These are phyloP conservation scores for Eurois occulta DNA, from an alignment of 2,888 invertebrate species.

Conservation along the genomic window DNA sequence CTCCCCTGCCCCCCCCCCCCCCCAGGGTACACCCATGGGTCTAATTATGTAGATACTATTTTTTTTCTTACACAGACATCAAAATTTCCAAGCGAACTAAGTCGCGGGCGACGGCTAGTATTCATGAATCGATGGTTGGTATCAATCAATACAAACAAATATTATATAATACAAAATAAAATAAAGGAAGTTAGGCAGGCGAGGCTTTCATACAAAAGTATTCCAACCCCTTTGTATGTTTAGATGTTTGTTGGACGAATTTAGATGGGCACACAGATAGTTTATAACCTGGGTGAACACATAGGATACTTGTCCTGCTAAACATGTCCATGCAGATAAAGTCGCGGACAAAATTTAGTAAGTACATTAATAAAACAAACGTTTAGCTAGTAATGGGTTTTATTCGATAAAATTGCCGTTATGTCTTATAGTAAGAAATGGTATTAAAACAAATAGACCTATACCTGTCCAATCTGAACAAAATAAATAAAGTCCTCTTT, in stretches of 20 bases:
- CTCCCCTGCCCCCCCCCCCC: no score
- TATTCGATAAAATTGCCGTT: slow-evolving; percentile 84
- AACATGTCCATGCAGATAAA: background rate
- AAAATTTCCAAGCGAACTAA: no score
- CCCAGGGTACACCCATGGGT: no score
- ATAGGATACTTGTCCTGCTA: background rate
- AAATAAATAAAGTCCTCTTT: slow-evolving; percentile 85
- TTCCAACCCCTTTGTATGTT: no score
- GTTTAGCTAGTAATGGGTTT: slow-evolving; percentile 75
- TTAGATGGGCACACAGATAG: background rate
- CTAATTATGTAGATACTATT: no score
- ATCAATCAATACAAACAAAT: no score
- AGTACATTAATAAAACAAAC: slow-evolving; percentile 51
- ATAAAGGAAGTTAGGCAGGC: no score
- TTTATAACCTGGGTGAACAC: background rate
- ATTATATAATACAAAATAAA: no score
- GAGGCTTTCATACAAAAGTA: no score
- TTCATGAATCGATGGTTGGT: no score
- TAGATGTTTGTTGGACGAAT: background rate
- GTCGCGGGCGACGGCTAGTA: no score
- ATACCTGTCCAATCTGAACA: slow-evolving; percentile 82
- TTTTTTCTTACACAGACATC: no score
- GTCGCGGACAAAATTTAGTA: background rate
- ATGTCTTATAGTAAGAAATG: slow-evolving; percentile 81
- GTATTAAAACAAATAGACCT: slow-evolving; percentile 80